These are phyloP conservation scores for Vicugna pacos DNA, from an alignment of 2,113 vertebrate genomes.

Conservation along the genomic window DNA sequence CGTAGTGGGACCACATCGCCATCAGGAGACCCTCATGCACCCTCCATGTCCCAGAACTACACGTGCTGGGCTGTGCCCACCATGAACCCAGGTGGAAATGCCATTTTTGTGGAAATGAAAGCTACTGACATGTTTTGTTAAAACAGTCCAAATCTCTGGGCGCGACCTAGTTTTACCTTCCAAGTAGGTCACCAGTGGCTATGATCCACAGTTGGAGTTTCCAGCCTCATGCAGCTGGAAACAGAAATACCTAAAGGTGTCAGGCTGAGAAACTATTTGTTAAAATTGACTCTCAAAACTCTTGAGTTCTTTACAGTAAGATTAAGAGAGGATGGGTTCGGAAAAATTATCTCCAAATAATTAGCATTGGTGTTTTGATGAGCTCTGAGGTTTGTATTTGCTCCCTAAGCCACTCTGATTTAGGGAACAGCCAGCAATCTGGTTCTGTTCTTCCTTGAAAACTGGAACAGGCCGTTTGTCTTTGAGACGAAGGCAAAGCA, in stretches of 20 bases:
- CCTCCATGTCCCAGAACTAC: not conserved
- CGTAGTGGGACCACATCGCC: too few relatives aligned
- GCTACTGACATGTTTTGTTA: not conserved
- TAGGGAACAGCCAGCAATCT: not conserved
- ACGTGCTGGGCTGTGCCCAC: fast-evolving
- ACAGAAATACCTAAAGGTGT: not conserved
- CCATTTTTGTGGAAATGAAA: not conserved
- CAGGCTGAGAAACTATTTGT: not conserved
- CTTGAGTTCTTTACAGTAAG: not conserved
- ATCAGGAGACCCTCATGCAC: not conserved
- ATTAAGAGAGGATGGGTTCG: not conserved
- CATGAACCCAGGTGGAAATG: not conserved
- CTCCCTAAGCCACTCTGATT: not conserved
- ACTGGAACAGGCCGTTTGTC: not conserved
- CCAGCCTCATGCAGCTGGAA: not conserved
- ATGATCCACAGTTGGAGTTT: not conserved
- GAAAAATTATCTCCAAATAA: not conserved
- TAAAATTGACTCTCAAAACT: not conserved
- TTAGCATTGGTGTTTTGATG: not conserved
- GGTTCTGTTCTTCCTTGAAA: not conserved
- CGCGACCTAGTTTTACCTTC: not conserved
- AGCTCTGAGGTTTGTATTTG: not conserved
- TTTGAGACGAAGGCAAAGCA: not conserved
- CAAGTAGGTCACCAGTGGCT: not conserved
- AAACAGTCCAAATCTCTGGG: not conserved